Base-by-base conservation (phyloP, 2,888 invertebrate species). In the Pegoplata infirma region DNA sequence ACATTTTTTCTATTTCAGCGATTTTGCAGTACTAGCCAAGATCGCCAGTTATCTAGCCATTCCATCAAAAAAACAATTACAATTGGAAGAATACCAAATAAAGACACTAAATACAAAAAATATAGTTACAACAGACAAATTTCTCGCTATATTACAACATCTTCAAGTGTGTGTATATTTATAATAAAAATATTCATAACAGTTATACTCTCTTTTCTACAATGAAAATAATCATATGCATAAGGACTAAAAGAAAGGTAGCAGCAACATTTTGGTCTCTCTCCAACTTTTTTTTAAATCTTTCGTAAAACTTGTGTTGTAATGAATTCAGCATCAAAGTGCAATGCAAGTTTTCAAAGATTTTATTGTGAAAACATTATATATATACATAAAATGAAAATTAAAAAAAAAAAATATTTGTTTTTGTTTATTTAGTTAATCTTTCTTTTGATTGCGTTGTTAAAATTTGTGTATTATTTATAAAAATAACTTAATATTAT, bases 311-410 rank as follows among this genome's bases (percentile, higher is more conserved):
- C 80, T 75, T 67, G 75, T 71, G 51, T 71, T 78, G 59, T 23
- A 32, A 25, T 5, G 10, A 78, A 55, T 47, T 81, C 82, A 82
- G 81, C 81, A 82, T 82, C 81, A 80, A 75, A 44, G 47, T 58
- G 49, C 51, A 68, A 63, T 55, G 55, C 74, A 71, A 47, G 67
- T 78, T 80, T 55, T 74, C 72, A 55, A 75, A 72, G 73, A 69
- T 68, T 73, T 47, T 7, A 56, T 32, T 53, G 44, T 3, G 8
- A 32, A n/a, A 6, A 28, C 17, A 19, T n/a, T 36, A 21, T 36
- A 55, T 64, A 16, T 5, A 25, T 40, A 36, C 17, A 17, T 28
- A 5, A n/a, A n/a, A 28, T 36, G 2, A 40, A 32, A 32, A 32
- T 55, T 64, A 17, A 28, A 59, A n/a, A n/a, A n/a, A n/a, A n/a